Base-by-base conservation (phyloP, 2,797 vertebrate species). In the Eulemur coronatus region DNA sequence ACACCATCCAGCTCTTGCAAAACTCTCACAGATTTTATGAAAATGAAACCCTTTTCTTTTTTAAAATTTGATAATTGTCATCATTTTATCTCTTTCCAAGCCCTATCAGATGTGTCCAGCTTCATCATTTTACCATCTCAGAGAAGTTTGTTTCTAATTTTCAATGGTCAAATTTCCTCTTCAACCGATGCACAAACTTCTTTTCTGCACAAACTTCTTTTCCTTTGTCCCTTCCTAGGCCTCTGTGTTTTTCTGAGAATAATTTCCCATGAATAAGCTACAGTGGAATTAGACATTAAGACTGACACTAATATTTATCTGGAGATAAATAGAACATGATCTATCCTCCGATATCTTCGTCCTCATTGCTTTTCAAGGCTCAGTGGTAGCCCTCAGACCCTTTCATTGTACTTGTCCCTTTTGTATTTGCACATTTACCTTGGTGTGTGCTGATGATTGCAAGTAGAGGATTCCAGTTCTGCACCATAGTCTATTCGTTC, bases 401-500 rank as follows among this genome's bases (percentile, higher is more conserved):
- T 50, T 7, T 22, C 8, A 26, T 12, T 57, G 0, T 28, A 9
- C 15, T 50, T 87, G 22, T 13, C 11, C 50, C 17, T 35, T 13
- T 26, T 43, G 5, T 24, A 30, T 38, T 8, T 28, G 24, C 5
- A 10, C 5, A 38, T 5, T 35, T 14, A 52, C 0, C 46, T 26
- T n/a, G 7, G 26, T 28, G 48, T 4, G 3, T 17, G 3, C 24
- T 63, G 48, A 17, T 26, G 8, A 7, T 33, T 55, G 0, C 2
- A 73, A 41, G 35, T 11, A 4, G 1, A 24, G 67, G 11, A 24
- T 33, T 30, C 18, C 24, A 24, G 30, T 59, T 52, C 1, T 33
- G 6, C 12, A 33, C 17, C 26, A 5, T 55, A 48, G 2, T 80
- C 5, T 43, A 8, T 43, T 52, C 80, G 57, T n/a, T 85, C 65